These are phyloP conservation scores for Fragum fragum DNA, from an alignment of 2,888 invertebrate species.

Conservation along the genomic window DNA sequence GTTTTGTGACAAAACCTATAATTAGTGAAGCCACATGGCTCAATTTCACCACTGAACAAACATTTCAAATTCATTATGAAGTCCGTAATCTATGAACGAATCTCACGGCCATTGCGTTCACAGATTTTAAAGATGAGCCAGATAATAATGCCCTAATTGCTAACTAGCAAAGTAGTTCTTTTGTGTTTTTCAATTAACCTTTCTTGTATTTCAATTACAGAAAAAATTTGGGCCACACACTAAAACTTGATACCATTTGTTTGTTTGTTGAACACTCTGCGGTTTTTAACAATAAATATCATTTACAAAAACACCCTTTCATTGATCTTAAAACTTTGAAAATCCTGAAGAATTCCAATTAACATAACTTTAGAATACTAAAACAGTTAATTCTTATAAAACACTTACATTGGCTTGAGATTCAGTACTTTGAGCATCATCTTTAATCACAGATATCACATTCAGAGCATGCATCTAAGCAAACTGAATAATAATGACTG, in stretches of 20 bases:
- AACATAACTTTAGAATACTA: neutral
- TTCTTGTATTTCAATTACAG: constrained; percentile 59
- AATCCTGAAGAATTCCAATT: constrained; percentile 2
- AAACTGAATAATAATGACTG: too few species aligned
- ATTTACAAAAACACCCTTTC: constrained; percentile 1
- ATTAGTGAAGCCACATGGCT: constrained; percentile 57
- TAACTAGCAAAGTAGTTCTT: constrained; percentile 39
- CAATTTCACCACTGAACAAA: constrained; percentile 48
- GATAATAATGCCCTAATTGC: constrained; percentile 49
- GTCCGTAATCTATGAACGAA: constrained; percentile 42
- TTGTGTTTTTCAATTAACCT: constrained; percentile 64
- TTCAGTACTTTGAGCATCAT: too few species aligned
- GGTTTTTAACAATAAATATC: constrained; percentile 5
- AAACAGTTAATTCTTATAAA: too few species aligned
- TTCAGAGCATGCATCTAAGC: too few species aligned
- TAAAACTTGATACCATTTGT: constrained; percentile 44
- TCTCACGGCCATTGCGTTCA: constrained; percentile 42
- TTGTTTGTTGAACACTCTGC: neutral
- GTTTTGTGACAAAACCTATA: constrained; percentile 57
- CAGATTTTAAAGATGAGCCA: constrained; percentile 45
- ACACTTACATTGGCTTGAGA: too few species aligned
- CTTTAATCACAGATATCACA: too few species aligned
- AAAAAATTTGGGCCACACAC: constrained; percentile 45
- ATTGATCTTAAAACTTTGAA: neutral
- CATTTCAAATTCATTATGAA: constrained; percentile 49